Conservation (phyloP, 2,113 vertebrate species). For the Leucoraja erinaceus region DNA sequence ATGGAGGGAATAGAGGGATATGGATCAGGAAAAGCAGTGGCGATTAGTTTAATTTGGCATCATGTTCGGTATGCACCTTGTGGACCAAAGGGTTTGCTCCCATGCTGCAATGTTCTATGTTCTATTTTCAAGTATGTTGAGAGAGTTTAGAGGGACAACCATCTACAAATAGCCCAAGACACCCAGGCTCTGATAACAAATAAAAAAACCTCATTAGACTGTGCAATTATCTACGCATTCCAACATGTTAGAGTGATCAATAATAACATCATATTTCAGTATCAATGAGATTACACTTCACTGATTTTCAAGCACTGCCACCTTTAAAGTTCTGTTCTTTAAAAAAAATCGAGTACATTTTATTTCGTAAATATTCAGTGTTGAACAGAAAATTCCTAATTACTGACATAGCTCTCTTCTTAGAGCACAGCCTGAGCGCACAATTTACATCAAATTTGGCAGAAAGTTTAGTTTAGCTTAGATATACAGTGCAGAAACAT, state of each 20-base stretch:
- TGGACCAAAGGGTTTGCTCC: too few species aligned
- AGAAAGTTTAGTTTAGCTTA: neutral
- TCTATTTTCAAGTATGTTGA: too few species aligned
- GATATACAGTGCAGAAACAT: neutral
- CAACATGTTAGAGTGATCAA: neutral
- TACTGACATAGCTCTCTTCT: neutral
- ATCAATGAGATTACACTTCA: neutral
- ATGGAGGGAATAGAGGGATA: too few species aligned
- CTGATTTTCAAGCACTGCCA: neutral
- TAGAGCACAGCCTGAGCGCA: neutral
- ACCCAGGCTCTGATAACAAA: neutral
- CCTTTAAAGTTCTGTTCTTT: neutral
- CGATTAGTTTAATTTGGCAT: too few species aligned
- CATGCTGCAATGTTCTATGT: too few species aligned
- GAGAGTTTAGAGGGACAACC: too few species aligned
- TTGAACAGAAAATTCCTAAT: slow-evolving; percentile 25
- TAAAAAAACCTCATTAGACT: neutral
- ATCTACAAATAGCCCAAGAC: neutral
- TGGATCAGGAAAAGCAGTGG: too few species aligned
- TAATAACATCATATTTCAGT: slow-evolving; percentile 17
- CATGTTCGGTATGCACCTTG: too few species aligned
- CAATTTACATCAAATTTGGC: neutral
- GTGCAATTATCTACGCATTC: neutral
- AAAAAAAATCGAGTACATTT: slow-evolving; percentile 18
- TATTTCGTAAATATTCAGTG: slow-evolving; percentile 28